These are phyloP conservation scores for Trachops cirrhosus DNA, from an alignment of 2,797 vertebrate genomes.

Conservation along the genomic window DNA sequence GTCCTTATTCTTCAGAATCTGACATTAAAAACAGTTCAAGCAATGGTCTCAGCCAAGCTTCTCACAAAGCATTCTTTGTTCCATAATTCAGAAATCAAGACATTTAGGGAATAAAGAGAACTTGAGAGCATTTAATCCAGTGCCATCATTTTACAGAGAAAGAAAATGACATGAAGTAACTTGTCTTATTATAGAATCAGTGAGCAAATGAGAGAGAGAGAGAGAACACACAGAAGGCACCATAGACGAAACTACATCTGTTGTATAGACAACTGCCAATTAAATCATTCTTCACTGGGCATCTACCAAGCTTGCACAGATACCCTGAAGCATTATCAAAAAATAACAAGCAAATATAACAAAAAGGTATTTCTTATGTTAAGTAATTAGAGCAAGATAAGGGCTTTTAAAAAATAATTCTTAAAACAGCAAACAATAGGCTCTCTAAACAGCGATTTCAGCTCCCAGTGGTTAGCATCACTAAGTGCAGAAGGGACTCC, in stretches of 20 bases:
- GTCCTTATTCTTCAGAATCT: neutral
- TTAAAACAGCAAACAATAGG: neutral
- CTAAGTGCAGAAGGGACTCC: neutral
- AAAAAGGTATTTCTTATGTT: neutral
- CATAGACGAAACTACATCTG: neutral
- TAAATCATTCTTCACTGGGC: neutral
- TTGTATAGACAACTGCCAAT: neutral
- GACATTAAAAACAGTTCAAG: neutral
- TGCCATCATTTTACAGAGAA: neutral
- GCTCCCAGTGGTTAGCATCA: neutral
- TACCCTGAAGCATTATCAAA: neutral
- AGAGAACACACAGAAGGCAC: neutral
- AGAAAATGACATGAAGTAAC: neutral
- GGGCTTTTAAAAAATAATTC: neutral
- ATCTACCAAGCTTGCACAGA: neutral
- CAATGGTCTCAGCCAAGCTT: neutral
- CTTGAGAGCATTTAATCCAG: neutral
- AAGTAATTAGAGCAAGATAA: neutral
- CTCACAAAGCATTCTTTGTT: conserved; percentile 7
- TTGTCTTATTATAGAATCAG: neutral
- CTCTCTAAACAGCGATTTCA: neutral
- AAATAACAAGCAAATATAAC: neutral
- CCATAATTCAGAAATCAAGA: neutral
- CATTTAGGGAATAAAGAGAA: neutral
- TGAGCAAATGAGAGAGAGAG: neutral